Conservation (phyloP, 2,797 vertebrate genomes). For the Chrysocyon brachyurus region DNA sequence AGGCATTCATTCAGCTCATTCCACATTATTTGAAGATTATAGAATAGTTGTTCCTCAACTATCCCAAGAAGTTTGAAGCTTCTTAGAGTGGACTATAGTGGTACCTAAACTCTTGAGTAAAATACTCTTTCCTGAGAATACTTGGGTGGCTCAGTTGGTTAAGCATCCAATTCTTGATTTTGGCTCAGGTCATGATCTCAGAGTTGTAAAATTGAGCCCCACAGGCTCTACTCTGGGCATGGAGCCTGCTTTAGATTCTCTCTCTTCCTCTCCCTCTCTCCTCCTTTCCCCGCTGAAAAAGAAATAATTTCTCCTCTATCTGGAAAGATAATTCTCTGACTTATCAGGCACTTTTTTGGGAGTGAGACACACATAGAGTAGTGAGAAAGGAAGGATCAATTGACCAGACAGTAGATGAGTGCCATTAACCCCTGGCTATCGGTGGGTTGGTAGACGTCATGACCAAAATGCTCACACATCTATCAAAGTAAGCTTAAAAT, state of each 20-base stretch:
- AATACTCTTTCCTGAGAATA: not conserved
- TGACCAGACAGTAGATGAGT: not conserved
- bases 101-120: not conserved
- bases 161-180: not conserved
- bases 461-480: conserved; percentile 13
- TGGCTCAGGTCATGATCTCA: no score
- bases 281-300: not conserved
- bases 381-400: not conserved
- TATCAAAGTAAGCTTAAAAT: conserved; percentile 63
- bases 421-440: not conserved
- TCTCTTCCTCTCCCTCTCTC: not conserved
- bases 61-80: not conserved
- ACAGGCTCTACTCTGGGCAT: not conserved
- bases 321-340: not conserved
- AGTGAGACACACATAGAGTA: not conserved
- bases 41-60: not conserved
- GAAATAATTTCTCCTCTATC: not conserved
- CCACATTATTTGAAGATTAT: not conserved
- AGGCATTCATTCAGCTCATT: not conserved
- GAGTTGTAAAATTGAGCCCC: not conserved
- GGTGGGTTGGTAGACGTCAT: not conserved
- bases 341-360: not conserved
- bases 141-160: not conserved
- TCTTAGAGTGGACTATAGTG: not conserved
- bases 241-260: not conserved